Evolutionary conservation across 2,797 vertebrate genomes (phyloP), one percentile per base, ranked within the genome.

Genomic region (Poeciliopsis infans): DNA sequence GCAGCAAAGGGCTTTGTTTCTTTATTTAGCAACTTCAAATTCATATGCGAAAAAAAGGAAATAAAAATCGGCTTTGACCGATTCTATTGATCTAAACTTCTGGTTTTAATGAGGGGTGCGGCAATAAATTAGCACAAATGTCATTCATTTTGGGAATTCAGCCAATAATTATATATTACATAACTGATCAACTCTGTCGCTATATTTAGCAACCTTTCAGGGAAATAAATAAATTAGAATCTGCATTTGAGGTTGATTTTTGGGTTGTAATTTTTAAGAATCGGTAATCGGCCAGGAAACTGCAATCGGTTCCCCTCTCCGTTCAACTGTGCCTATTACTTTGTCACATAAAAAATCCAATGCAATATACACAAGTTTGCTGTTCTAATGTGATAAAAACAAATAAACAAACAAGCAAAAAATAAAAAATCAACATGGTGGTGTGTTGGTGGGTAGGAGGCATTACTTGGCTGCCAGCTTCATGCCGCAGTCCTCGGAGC

Each of bases 401-500:
- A 61, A 33, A 61, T 15, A 16, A 13, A 5, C 43, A 59, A 59
- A 15, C 5, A 57, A 15, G 0, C 15, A 13, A 57, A 45, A 31
- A 5, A 4, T 36, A 36, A 4, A 36, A 4, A 36, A 33, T 51
- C 33, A 20, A 36, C 3, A 10, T 25, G 49, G 5, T 20, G 20
- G 41, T 23, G 23, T 31, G 11, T 74, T 6, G n/a, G 7, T 6
- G 28, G 6, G 39, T 6, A 53, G 28, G 33, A 41, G 73, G 81
- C 90, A 3, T 92, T 93, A 98, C 97, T 98, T 98, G 88, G 97
- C 96, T 5, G 97, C 97, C 78, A 98, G 90, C 88, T 98, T 98
- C 97, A 98, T 97, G 91, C 97, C 97, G 55, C 97, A 98, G 88
- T 97, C 97, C 72, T 98, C 97, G 2, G 97, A 97, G 92, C 97